Evolutionary conservation across 2,113 vertebrate species (phyloP).

Genomic region (Alethe diademata): DNA sequence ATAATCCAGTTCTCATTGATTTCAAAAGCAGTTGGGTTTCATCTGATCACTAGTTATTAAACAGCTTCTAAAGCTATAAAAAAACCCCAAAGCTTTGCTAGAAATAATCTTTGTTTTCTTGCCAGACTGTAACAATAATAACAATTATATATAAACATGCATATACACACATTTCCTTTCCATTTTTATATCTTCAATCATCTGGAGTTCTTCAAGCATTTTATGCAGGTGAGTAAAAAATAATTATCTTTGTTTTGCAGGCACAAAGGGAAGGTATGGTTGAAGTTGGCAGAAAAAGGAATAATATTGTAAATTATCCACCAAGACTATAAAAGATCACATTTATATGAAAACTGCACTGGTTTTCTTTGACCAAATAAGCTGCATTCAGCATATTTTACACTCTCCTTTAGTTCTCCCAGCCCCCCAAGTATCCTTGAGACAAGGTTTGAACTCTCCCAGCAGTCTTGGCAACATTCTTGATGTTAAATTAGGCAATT

Average conservation of each 20-base stretch:
- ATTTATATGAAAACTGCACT: not conserved
- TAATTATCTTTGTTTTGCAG: slow-evolving; percentile 31
- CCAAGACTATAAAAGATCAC: not conserved
- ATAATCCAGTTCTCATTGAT: slow-evolving; percentile 44
- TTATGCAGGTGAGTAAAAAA: slow-evolving; percentile 56
- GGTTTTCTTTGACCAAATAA: not conserved
- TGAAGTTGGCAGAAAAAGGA: not conserved
- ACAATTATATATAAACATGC: slow-evolving; percentile 14
- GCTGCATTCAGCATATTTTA: not conserved
- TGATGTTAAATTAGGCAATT: not conserved
- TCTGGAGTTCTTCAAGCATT: slow-evolving; percentile 49
- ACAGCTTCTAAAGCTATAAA: not conserved
- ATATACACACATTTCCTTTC: slow-evolving; percentile 10
- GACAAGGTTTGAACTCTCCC: not conserved
- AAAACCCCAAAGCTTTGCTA: not conserved
- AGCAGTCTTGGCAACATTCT: not conserved
- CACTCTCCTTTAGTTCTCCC: not conserved
- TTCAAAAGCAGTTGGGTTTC: slow-evolving; percentile 20
- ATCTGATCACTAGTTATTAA: slow-evolving; percentile 39
- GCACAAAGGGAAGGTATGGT: not conserved
- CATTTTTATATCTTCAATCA: slow-evolving; percentile 34
- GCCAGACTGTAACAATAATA: slow-evolving; percentile 42
- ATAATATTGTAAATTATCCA: not conserved
- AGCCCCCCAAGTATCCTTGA: not conserved
- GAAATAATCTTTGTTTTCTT: slow-evolving; percentile 29